These are phyloP conservation scores for Distichodus sexfasciatus DNA, from an alignment of 2,797 vertebrate species.

Conservation along the genomic window DNA sequence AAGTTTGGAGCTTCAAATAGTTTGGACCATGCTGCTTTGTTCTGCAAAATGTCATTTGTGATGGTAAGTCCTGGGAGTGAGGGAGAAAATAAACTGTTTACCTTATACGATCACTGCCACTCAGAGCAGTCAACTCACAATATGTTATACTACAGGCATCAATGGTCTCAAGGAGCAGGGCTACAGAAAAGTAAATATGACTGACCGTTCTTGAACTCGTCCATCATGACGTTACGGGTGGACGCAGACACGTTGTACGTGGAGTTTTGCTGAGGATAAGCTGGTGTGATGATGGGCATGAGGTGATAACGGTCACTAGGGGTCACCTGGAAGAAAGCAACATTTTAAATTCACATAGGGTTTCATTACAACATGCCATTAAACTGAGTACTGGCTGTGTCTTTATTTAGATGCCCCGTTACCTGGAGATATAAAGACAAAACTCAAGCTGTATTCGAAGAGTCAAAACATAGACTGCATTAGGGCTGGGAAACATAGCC, in stretches of 20 bases:
- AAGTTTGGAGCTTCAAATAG: slow-evolving; percentile 94
- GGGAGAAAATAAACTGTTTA: not conserved
- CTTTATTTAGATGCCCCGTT: too few species aligned
- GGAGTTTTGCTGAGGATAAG: slow-evolving; percentile 91
- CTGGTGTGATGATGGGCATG: slow-evolving; percentile 93
- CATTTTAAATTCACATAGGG: too few species aligned
- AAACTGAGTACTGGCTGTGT: not conserved
- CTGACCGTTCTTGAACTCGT: slow-evolving; percentile 90
- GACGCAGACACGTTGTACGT: slow-evolving; percentile 89
- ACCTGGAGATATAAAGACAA: too few species aligned
- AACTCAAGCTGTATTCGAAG: too few species aligned
- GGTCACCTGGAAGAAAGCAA: slow-evolving; percentile 74
- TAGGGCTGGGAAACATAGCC: too few species aligned
- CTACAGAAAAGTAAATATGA: not conserved
- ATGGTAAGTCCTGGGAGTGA: slow-evolving; percentile 79
- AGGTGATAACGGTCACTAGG: slow-evolving; percentile 88
- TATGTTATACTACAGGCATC: too few species aligned
- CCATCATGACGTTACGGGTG: slow-evolving; percentile 85
- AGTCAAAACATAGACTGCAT: too few species aligned
- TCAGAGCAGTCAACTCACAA: not conserved
- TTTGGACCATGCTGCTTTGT: slow-evolving; percentile 90
- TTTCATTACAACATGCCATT: not conserved
- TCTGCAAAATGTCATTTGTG: slow-evolving; percentile 88
- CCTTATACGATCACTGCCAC: not conserved
- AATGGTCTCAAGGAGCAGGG: too few species aligned